Percentiles rank a stretch among this genome's conserved stretches.
These are phyloP conservation scores for Andrena haemorrhoa DNA, from an alignment of 2,888 invertebrate species.

Conservation along the genomic window DNA sequence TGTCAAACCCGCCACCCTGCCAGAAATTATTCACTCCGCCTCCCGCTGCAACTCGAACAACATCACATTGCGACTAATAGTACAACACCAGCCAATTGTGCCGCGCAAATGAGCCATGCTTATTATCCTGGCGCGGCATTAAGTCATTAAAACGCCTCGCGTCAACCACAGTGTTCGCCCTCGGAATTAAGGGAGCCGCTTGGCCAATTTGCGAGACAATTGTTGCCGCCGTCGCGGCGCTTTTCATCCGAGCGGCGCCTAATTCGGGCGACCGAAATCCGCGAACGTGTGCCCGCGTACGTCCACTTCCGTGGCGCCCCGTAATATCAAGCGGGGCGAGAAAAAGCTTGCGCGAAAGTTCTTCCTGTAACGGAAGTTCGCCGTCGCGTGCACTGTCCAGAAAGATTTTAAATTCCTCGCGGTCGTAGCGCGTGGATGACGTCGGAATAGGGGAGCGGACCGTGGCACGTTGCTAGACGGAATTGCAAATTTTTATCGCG, in stretches of 20 bases:
- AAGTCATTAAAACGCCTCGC: slow-evolving; percentile 32
- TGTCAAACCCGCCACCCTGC: too few relatives aligned
- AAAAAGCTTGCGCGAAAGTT: slow-evolving; percentile 35
- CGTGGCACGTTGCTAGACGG: not conserved
- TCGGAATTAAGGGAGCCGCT: slow-evolving; percentile 28
- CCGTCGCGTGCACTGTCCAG: slow-evolving; percentile 35
- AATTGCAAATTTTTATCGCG: slow-evolving; percentile 63
- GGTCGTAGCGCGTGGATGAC: slow-evolving; percentile 6
- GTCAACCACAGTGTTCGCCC: not conserved
- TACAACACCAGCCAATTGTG: not conserved
- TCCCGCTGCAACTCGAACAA: not conserved
- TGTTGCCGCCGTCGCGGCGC: slow-evolving; percentile 3
- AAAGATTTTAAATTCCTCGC: slow-evolving; percentile 54
- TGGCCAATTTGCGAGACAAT: slow-evolving; percentile 36
- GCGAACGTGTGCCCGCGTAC: slow-evolving; percentile 18
- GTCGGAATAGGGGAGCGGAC: not conserved
- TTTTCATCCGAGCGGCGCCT: slow-evolving; percentile 17
- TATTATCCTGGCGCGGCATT: slow-evolving; percentile 17
- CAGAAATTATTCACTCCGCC: not conserved
- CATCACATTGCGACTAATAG: not conserved
- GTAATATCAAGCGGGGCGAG: slow-evolving; percentile 4
- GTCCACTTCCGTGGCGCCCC: not conserved
- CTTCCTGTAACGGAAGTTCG: slow-evolving; percentile 32
- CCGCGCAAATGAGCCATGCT: slow-evolving; percentile 5
- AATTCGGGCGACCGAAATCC: slow-evolving; percentile 31